A percentile compares a stretch with the other conserved stretches of the same genome.
These are phyloP conservation scores for Rattus rattus DNA, from an alignment of 2,113 vertebrate genomes.

Conservation along the genomic window DNA sequence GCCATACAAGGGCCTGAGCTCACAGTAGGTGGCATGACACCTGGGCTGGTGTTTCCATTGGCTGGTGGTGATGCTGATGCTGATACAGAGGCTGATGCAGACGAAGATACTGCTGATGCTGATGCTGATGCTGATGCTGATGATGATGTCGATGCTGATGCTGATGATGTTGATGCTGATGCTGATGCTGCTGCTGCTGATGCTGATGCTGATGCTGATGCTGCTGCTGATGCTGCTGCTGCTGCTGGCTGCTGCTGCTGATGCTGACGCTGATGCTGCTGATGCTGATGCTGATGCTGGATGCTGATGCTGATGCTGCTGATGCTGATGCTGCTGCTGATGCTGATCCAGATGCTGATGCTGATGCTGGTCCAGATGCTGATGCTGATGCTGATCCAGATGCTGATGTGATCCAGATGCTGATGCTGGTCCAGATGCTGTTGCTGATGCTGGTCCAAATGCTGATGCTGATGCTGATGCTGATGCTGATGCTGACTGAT, in stretches of 20 bases:
- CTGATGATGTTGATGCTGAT: neutral
- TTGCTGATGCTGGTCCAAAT: rapidly evolving
- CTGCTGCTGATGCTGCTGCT: neutral
- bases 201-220: neutral
- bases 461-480: neutral
- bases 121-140: neutral
- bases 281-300: neutral
- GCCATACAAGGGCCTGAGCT: neutral
- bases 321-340: neutral
- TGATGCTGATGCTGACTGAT: neutral
- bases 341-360: neutral
- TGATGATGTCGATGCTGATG: neutral
- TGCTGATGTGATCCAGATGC: neutral
- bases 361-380: neutral
- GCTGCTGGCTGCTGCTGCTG: neutral
- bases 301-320: neutral
- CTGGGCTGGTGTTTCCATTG: neutral
- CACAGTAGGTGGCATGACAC: neutral
- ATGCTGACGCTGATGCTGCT: neutral
- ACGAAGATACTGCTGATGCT: neutral
- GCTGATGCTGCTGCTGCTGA: neutral
- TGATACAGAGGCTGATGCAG: neutral
- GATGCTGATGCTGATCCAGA: rapidly evolving
- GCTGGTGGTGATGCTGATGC: neutral
- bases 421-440: neutral